phyloP scores from a whole-genome alignment of 2,113 vertebrate genomes.

The Tetrao urogallus region DNA sequence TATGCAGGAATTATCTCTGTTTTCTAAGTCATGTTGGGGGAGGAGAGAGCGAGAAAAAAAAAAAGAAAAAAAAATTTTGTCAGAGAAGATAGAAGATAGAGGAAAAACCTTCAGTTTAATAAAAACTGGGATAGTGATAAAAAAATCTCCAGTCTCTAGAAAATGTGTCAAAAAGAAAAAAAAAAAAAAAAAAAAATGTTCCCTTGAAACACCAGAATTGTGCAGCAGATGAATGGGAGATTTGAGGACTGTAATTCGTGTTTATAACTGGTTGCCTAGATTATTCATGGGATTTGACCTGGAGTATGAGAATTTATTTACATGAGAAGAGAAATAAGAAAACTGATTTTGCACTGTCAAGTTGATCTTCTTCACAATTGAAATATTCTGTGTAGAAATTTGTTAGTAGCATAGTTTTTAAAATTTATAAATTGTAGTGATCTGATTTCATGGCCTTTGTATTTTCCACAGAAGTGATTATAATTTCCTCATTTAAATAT shows the following conservation, averaged over 20 bases:
- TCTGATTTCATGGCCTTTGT: neutral
- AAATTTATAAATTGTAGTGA: neutral
- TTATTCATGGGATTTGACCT: neutral
- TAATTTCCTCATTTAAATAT: neutral
- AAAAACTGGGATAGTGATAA: neutral
- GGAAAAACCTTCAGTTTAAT: neutral
- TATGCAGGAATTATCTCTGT: neutral
- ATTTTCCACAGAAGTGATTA: neutral
- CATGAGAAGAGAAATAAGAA: neutral
- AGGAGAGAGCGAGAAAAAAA: neutral
- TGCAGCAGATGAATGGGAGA: neutral
- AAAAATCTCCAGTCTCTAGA: neutral
- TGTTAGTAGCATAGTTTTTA: neutral
- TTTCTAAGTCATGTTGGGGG: neutral
- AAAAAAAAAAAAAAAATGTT: neutral
- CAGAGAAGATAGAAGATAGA: neutral
- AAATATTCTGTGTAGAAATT: neutral
- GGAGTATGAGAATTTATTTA: neutral
- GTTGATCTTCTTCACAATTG: neutral
- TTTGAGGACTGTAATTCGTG: neutral
- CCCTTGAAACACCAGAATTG: neutral
- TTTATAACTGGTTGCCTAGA: neutral
- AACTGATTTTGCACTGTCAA: neutral
- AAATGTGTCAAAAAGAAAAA: neutral
- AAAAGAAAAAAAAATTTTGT: neutral